Evolutionary conservation across 1,140 invertebrate genomes (phyloP).

Genomic region (Ceratitis capitata): DNA sequence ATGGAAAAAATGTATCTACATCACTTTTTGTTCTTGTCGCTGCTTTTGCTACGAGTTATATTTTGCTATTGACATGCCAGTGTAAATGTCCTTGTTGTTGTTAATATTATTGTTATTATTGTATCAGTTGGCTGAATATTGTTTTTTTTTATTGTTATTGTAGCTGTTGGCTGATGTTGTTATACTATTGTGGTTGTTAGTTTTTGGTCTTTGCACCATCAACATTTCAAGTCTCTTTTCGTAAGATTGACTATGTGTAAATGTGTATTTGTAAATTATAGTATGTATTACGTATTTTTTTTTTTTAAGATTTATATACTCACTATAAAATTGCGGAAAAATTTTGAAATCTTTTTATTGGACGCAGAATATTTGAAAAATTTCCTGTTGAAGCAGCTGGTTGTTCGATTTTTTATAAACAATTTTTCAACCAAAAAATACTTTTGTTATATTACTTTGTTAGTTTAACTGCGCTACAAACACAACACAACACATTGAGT

Average conservation of each 20-base stretch:
- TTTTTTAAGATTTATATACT: conserved; percentile 45
- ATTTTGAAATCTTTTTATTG: conserved; percentile 52
- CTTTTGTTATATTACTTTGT: neutral
- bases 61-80: conserved; percentile 1
- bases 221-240: neutral
- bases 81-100: conserved; percentile 1
- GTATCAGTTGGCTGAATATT: no score
- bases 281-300: neutral
- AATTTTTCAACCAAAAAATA: no score
- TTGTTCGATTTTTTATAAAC: neutral
- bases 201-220: neutral
- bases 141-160: neutral
- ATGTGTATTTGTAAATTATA: neutral
- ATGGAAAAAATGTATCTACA: conserved; percentile 61
- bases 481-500: neutral
- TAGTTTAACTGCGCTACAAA: no score
- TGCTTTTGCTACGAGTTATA: conserved; percentile 30
- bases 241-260: neutral
- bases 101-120: neutral
- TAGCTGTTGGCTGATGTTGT: neutral
- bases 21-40: conserved; percentile 54
- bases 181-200: neutral
- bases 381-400: neutral
- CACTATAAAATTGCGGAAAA: conserved; percentile 65
- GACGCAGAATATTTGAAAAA: neutral